These are phyloP conservation scores for Lasioglossum morio DNA, from an alignment of 2,888 invertebrate genomes.

Conservation along the genomic window DNA sequence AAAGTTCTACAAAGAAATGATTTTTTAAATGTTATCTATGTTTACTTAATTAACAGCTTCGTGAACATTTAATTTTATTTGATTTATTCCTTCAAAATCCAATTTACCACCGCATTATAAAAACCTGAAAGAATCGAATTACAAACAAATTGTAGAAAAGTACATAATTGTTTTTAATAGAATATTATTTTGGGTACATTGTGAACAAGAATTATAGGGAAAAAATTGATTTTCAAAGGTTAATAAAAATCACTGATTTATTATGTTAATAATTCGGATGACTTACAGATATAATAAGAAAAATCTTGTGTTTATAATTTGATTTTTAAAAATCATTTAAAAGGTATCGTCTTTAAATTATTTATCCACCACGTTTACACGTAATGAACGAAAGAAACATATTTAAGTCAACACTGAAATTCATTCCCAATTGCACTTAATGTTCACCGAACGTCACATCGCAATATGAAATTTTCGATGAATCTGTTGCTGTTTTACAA, in stretches of 20 bases:
- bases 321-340: constrained; percentile 24
- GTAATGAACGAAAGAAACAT: neutral
- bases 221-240: neutral
- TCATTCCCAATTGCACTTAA: constrained; percentile 27
- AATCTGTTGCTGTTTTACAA: constrained; percentile 22
- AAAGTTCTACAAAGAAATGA: neutral
- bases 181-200: neutral
- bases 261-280: constrained; percentile 13
- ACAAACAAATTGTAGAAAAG: neutral
- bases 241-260: neutral
- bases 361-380: constrained; percentile 11
- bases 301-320: constrained; percentile 1
- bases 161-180: neutral
- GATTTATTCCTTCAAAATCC: neutral
- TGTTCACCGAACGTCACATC: constrained; percentile 36
- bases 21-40: constrained; percentile 10
- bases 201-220: neutral
- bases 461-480: constrained; percentile 1
- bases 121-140: constrained; percentile 52
- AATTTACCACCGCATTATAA: neutral
- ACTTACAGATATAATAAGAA: constrained; percentile 31
- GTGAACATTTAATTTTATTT: neutral
- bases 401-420: constrained; percentile 17
- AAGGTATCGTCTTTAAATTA: constrained; percentile 5
- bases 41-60: constrained; percentile 5